Conservation (phyloP, 2,113 vertebrate species). For the Numida meleagris region DNA sequence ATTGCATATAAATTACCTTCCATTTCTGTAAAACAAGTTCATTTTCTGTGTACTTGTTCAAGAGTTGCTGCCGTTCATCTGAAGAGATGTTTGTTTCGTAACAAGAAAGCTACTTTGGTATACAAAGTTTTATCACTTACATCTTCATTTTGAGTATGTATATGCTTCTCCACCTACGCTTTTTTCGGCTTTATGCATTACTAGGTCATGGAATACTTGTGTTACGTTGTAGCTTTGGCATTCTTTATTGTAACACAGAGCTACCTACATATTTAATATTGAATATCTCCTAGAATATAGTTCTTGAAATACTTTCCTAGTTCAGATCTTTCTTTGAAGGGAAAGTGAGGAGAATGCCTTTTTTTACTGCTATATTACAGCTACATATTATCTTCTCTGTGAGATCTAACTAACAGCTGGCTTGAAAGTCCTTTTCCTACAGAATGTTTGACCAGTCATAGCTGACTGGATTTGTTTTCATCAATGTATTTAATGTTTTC, state of each 20-base stretch:
- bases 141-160: neutral
- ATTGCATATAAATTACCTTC: slow-evolving; percentile 22
- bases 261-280: neutral
- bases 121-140: neutral
- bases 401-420: neutral
- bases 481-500: neutral
- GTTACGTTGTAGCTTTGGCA: neutral
- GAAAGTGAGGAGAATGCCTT: neutral
- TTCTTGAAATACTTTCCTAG: neutral
- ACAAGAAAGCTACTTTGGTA: neutral
- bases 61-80: neutral
- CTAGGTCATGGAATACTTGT: neutral
- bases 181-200: neutral
- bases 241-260: neutral
- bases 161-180: neutral
- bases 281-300: neutral
- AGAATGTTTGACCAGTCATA: neutral
- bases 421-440: neutral
- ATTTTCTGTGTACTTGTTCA: neutral
- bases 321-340: neutral
- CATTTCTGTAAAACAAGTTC: slow-evolving; percentile 4
- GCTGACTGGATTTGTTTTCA: neutral
- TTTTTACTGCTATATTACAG: neutral
- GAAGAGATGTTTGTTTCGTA: slow-evolving; percentile 1
- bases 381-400: neutral